A percentile compares a stretch with the other conserved stretches of the same genome.
phyloP scores from a whole-genome alignment of 2,113 vertebrate species.

The Rhinolophus sinicus region DNA sequence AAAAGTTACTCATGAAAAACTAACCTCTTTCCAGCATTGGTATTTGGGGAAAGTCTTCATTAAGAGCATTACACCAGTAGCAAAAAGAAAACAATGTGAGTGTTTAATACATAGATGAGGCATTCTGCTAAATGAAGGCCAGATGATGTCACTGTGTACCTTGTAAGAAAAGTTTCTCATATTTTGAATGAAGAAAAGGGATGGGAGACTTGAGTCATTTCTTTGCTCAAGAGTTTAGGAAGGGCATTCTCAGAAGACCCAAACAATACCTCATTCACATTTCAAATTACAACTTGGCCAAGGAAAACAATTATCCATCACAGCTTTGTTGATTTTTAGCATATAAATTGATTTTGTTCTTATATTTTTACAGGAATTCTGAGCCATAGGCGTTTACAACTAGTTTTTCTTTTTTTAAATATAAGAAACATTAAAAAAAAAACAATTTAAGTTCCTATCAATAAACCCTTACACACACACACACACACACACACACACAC shows the following conservation, averaged over 20 bases:
- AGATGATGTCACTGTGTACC: not conserved
- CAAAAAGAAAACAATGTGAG: not conserved
- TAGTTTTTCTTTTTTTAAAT: not conserved
- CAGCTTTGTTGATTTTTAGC: not conserved
- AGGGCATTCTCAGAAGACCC: not conserved
- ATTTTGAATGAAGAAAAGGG: constrained; percentile 15
- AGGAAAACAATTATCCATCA: not conserved
- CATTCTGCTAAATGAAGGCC: not conserved
- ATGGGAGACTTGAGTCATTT: not conserved
- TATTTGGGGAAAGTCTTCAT: not conserved
- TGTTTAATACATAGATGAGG: not conserved
- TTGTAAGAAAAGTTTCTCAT: constrained; percentile 4
- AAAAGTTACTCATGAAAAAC: not conserved
- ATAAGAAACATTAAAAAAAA: constrained; percentile 29
- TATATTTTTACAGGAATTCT: not conserved
- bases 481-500: not conserved
- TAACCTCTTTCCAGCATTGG: not conserved
- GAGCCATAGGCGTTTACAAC: not conserved
- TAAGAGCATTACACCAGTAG: not conserved
- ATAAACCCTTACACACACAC: not conserved
- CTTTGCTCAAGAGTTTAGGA: not conserved
- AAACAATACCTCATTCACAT: not conserved
- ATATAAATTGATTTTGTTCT: not conserved
- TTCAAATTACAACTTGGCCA: not conserved
- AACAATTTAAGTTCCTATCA: not conserved